Evolutionary conservation across 1,140 invertebrate species (phyloP).

Genomic region (Apocrypta bakeri): DNA sequence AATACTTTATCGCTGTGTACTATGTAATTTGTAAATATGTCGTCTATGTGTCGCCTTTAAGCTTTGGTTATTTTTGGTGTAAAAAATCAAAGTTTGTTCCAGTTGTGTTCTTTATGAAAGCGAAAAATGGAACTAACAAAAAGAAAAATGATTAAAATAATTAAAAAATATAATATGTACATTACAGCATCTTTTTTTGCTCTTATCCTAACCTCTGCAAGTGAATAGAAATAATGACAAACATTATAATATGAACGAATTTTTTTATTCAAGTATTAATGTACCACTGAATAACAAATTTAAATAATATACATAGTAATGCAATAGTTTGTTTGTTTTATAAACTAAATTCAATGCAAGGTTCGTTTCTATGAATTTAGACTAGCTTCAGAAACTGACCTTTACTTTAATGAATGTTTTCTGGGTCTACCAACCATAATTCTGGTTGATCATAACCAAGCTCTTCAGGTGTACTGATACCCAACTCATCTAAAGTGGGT

Average conservation of each 20-base stretch:
- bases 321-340: neutral
- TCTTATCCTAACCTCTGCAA: constrained; percentile 39
- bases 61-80: constrained; percentile 71
- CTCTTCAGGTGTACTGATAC: constrained; percentile 95
- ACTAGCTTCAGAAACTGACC: constrained; percentile 51
- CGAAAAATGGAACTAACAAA: constrained; percentile 56
- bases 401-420: constrained; percentile 77
- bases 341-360: constrained; percentile 37
- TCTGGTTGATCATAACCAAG: constrained; percentile 98
- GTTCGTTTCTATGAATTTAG: constrained; percentile 45
- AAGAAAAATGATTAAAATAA: constrained; percentile 60
- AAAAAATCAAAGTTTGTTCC: constrained; percentile 61
- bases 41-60: constrained; percentile 66
- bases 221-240: constrained; percentile 40
- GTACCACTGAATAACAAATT: constrained; percentile 24
- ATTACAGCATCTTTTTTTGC: constrained; percentile 58
- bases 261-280: constrained; percentile 42
- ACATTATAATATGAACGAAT: constrained; percentile 9
- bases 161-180: constrained; percentile 59
- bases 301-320: constrained; percentile 49
- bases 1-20: constrained; percentile 65
- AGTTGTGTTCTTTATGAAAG: constrained; percentile 58
- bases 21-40: constrained; percentile 70
- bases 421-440: constrained; percentile 85
- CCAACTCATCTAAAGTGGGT: constrained; percentile 94